Evolutionary conservation across 1,140 invertebrate species (phyloP).

Genomic region (Reticulitermes speratus): DNA sequence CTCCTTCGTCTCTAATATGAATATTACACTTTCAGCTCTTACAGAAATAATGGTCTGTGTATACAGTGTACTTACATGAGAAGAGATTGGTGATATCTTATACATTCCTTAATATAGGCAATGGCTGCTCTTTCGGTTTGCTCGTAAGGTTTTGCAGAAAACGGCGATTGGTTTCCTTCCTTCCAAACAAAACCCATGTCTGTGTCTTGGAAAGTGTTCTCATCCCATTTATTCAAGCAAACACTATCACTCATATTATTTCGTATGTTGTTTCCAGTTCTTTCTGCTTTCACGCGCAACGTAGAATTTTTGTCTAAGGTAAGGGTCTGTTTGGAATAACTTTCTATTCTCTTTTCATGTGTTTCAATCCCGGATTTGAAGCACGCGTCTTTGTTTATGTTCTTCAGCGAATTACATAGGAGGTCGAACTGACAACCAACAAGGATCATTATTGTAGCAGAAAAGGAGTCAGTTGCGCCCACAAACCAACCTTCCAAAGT

Average conservation of each 20-base stretch:
- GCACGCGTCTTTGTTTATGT: not conserved
- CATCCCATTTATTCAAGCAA: too few species aligned
- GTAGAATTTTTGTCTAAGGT: too few species aligned
- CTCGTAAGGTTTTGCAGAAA: not conserved
- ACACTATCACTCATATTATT: too few species aligned
- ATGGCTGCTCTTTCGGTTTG: not conserved
- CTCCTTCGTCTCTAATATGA: too few species aligned
- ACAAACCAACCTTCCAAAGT: not conserved
- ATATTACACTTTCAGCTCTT: too few species aligned
- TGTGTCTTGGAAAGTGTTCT: too few species aligned
- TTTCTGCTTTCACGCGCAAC: too few species aligned
- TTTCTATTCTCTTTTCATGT: too few species aligned
- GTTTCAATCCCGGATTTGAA: too few species aligned
- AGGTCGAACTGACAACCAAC: not conserved
- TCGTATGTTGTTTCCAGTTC: too few species aligned
- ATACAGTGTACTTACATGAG: not conserved
- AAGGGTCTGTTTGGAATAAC: too few species aligned
- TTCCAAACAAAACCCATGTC: not conserved
- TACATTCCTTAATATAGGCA: not conserved
- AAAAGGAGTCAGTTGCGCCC: not conserved
- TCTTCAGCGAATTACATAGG: not conserved
- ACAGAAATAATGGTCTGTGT: not conserved
- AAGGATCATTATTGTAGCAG: not conserved
- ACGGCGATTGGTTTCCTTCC: not conserved
- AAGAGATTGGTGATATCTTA: not conserved